phyloP scores from a whole-genome alignment of 64 coral and sea anemone genomes.

The Dendronephthya gigantea region DNA sequence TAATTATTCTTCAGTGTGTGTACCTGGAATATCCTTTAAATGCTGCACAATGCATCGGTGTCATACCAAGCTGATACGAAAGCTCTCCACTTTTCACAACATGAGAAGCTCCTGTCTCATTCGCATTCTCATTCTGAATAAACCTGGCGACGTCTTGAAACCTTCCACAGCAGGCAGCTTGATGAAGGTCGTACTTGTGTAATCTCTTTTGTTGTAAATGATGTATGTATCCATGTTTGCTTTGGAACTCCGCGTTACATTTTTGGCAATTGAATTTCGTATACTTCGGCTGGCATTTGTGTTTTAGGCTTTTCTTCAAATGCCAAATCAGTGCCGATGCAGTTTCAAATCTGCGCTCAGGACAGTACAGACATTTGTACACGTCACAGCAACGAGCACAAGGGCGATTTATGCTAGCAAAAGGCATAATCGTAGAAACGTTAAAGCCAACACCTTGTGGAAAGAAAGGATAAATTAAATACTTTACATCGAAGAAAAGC shows the following conservation, averaged over 20 bases:
- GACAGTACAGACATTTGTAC: conserved; percentile 8
- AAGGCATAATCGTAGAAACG: neutral
- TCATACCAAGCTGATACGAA: conserved; percentile 21
- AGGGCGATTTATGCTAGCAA: neutral
- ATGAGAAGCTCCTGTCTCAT: conserved; percentile 47
- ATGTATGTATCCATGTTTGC: conserved; percentile 38
- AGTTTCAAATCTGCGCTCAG: conserved; percentile 3
- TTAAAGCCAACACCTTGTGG: too few relatives aligned
- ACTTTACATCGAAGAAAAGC: too few relatives aligned
- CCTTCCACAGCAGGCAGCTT: conserved; percentile 40
- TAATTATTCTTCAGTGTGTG: neutral
- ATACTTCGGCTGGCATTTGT: neutral
- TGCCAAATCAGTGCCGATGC: conserved; percentile 32
- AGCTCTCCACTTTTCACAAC: neutral
- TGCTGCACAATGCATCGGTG: conserved; percentile 70
- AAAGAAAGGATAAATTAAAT: too few relatives aligned
- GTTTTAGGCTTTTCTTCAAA: conserved; percentile 27
- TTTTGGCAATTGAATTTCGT: neutral
- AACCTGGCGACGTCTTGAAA: conserved; percentile 36
- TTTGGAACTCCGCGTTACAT: conserved; percentile 19
- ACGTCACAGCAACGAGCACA: conserved; percentile 38
- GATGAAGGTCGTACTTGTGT: conserved; percentile 48
- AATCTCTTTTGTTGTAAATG: conserved; percentile 38
- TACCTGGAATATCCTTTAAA: conserved; percentile 46
- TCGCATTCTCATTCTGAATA: conserved; percentile 34